Conservation (phyloP, 2,797 vertebrate genomes). For the Oryzias sinensis region DNA sequence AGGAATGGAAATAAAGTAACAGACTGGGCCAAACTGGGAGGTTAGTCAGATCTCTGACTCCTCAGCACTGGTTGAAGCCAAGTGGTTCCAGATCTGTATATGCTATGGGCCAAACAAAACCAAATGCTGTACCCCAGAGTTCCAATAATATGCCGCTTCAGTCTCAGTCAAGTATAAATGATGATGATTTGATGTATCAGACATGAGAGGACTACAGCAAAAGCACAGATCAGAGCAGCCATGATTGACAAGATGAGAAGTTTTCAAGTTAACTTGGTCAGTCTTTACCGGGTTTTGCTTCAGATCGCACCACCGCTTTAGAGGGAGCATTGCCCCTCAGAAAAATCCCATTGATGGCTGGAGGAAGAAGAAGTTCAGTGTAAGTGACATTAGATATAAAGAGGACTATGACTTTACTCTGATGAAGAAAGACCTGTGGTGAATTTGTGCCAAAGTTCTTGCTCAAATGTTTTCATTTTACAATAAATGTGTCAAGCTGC, state of each 20-base stretch:
- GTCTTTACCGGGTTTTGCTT: slow-evolving; percentile 72
- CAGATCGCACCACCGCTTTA: slow-evolving; percentile 60
- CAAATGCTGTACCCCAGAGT: slow-evolving; percentile 18
- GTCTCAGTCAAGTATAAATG: slow-evolving; percentile 50
- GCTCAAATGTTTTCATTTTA: too few relatives aligned
- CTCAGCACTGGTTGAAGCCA: slow-evolving; percentile 30
- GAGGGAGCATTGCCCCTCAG: slow-evolving; percentile 60
- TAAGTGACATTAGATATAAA: not conserved
- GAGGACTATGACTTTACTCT: slow-evolving; percentile 28
- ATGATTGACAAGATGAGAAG: slow-evolving; percentile 38
- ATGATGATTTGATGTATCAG: slow-evolving; percentile 8
- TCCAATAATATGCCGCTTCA: slow-evolving; percentile 48
- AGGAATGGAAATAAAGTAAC: slow-evolving; percentile 51
- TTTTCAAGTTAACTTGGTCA: slow-evolving; percentile 44
- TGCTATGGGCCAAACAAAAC: slow-evolving; percentile 24
- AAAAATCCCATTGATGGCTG: slow-evolving; percentile 58
- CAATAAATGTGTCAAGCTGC: too few relatives aligned
- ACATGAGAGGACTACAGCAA: slow-evolving; percentile 37
- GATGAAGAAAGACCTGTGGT: slow-evolving; percentile 31
- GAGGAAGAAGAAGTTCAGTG: slow-evolving; percentile 60
- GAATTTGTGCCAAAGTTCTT: not conserved
- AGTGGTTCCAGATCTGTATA: slow-evolving; percentile 26
- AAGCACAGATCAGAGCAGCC: slow-evolving; percentile 49
- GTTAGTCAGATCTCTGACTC: slow-evolving; percentile 45
- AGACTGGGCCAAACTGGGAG: slow-evolving; percentile 10